phyloP scores from a whole-genome alignment of 1,140 invertebrate species.

The Maconellicoccus hirsutus region DNA sequence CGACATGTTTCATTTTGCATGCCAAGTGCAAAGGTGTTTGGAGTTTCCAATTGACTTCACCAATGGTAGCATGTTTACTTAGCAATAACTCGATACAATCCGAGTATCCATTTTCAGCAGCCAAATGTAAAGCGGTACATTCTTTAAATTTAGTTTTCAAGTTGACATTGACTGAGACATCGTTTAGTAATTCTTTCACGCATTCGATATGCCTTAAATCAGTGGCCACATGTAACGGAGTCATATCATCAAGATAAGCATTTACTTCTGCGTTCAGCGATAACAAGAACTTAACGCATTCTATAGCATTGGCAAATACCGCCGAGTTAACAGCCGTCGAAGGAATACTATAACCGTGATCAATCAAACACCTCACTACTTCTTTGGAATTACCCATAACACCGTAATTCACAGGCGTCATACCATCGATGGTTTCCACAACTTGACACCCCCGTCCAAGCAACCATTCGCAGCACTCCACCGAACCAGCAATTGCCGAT shows the following conservation, averaged over 20 bases:
- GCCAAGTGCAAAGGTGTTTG: conserved; percentile 67
- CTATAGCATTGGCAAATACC: conserved; percentile 56
- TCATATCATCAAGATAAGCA: conserved; percentile 54
- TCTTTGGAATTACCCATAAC: conserved; percentile 61
- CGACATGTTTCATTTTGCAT: conserved; percentile 56
- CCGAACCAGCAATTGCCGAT: conserved; percentile 59
- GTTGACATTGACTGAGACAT: background rate
- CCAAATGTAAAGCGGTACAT: conserved; percentile 65
- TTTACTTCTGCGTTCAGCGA: conserved; percentile 55
- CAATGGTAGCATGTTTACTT: conserved; percentile 54
- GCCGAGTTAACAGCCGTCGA: conserved; percentile 64
- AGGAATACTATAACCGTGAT: conserved; percentile 41
- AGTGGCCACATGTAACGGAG: conserved; percentile 62
- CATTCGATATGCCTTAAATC: conserved; percentile 56
- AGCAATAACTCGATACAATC: conserved; percentile 54
- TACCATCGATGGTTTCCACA: conserved; percentile 34
- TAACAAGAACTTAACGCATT: conserved; percentile 57
- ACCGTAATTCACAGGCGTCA: conserved; percentile 64
- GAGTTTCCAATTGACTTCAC: conserved; percentile 54
- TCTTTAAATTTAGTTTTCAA: conserved; percentile 38
- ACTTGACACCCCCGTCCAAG: conserved; percentile 41
- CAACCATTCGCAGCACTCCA: conserved; percentile 45
- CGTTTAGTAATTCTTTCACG: conserved; percentile 36
- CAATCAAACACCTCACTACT: conserved; percentile 52
- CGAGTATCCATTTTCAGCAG: conserved; percentile 56